Conservation (phyloP, 1,140 invertebrate genomes). For the Drosophila ambigua region DNA sequence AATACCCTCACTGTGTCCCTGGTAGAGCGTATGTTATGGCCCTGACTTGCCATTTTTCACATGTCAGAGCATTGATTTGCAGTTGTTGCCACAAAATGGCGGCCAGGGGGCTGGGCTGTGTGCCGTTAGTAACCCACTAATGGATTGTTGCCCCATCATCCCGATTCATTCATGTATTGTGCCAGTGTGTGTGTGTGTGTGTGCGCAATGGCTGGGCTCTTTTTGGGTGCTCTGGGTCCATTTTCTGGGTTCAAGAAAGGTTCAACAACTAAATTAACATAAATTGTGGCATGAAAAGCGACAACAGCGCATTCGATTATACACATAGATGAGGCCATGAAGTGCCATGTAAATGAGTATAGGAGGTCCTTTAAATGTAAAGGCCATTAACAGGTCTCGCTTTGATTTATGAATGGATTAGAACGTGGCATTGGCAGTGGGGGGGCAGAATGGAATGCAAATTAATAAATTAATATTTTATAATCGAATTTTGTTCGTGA, state of each 20-base stretch:
- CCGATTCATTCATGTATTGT: conserved; percentile 17
- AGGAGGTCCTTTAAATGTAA: conserved; percentile 21
- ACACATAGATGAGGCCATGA: background rate
- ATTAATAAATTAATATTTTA: conserved; percentile 80
- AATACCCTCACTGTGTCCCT: no score
- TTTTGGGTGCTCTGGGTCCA: background rate
- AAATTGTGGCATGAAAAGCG: conserved; percentile 67
- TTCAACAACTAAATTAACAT: conserved; percentile 70
- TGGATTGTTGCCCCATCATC: conserved; percentile 54
- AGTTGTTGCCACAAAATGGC: conserved; percentile 77
- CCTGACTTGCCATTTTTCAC: conserved; percentile 70
- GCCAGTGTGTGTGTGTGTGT: background rate
- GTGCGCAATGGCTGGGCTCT: conserved; percentile 14
- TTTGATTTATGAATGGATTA: conserved; percentile 53
- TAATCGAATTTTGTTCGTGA: conserved; percentile 71
- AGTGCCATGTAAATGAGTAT: conserved; percentile 32
- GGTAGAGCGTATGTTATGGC: no score
- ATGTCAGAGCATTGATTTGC: conserved; percentile 75
- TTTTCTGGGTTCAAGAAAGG: conserved; percentile 56
- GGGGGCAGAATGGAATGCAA: conserved; percentile 46
- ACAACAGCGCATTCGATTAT: conserved; percentile 50
- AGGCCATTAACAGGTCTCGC: conserved; percentile 50
- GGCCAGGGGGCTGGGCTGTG: conserved; percentile 12
- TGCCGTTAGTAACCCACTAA: conserved; percentile 71
- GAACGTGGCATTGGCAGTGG: background rate